phyloP scores from a whole-genome alignment of 2,113 vertebrate genomes.

The Chaenocephalus aceratus region DNA sequence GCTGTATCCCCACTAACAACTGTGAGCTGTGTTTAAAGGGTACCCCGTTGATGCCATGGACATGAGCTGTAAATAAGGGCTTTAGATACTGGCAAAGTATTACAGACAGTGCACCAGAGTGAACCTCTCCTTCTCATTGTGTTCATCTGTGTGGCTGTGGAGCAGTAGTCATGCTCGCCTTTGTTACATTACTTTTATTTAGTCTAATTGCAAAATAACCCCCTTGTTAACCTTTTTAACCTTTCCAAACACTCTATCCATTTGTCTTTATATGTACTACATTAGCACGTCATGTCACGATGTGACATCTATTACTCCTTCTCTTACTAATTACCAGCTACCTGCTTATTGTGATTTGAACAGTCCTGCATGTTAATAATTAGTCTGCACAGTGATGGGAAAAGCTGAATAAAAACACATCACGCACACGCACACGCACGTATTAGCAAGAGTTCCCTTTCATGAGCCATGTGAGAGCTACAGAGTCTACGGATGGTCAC shows the following conservation, averaged over 20 bases:
- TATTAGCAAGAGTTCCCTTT: constrained; percentile 36
- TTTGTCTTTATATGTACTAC: not conserved
- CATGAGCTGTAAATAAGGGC: constrained; percentile 4
- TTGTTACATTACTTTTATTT: not conserved
- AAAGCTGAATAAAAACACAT: constrained; percentile 1
- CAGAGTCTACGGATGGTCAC: constrained; percentile 28
- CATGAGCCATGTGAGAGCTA: constrained; percentile 34
- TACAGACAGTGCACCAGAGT: not conserved
- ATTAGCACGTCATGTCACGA: not conserved
- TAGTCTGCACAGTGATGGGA: not conserved
- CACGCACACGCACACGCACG: not conserved
- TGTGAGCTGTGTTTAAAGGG: constrained; percentile 7
- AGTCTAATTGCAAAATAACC: not conserved
- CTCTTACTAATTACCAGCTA: not conserved
- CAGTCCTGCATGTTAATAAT: not conserved
- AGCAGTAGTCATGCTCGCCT: not conserved
- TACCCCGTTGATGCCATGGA: not conserved
- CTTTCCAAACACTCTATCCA: not conserved
- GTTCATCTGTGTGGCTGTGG: not conserved
- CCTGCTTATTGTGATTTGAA: not conserved
- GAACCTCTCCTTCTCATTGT: not conserved
- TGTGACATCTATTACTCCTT: not conserved
- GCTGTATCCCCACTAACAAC: constrained; percentile 31
- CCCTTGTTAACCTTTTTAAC: too few species aligned
- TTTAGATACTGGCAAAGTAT: not conserved